A percentile compares a stretch with the other conserved stretches of the same genome.
These are phyloP conservation scores for Cheilinus undulatus DNA, from an alignment of 2,113 vertebrate genomes.

Conservation along the genomic window DNA sequence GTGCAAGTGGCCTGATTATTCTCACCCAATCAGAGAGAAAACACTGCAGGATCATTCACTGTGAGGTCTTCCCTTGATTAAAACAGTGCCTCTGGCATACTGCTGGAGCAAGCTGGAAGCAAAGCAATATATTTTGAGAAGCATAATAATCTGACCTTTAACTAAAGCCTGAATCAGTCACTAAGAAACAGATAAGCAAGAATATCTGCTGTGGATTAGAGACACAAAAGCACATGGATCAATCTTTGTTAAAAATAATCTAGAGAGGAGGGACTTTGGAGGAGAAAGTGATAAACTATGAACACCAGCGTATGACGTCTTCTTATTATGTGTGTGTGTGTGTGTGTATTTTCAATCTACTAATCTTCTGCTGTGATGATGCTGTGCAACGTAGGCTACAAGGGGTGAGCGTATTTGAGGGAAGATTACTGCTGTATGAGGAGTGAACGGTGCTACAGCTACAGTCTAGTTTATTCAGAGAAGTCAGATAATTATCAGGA, in stretches of 20 bases:
- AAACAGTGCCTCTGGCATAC: not conserved
- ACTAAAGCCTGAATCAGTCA: not conserved
- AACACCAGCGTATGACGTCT: constrained; percentile 58
- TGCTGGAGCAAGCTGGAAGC: too few species aligned
- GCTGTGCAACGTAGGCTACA: constrained; percentile 57
- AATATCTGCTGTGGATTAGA: not conserved
- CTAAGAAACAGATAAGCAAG: not conserved
- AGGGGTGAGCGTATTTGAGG: constrained; percentile 34
- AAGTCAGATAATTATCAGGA: too few species aligned
- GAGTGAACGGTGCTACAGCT: constrained; percentile 44
- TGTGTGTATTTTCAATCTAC: constrained; percentile 29
- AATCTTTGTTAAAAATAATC: not conserved
- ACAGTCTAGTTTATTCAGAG: not conserved
- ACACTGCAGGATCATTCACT: not conserved
- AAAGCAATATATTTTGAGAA: not conserved
- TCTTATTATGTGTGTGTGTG: constrained; percentile 30
- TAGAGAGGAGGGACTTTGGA: constrained; percentile 20
- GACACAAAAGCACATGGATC: constrained; percentile 1
- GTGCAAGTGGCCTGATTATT: not conserved
- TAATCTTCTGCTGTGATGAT: constrained; percentile 67
- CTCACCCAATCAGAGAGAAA: not conserved
- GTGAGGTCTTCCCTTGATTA: too few species aligned
- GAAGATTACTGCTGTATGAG: constrained; percentile 49
- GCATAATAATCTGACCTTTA: not conserved
- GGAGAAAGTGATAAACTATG: constrained; percentile 35